Evolutionary conservation across 2,113 vertebrate genomes (phyloP), one percentile per base, ranked within the genome.

Genomic region (Machaerirhynchus nigripectus): DNA sequence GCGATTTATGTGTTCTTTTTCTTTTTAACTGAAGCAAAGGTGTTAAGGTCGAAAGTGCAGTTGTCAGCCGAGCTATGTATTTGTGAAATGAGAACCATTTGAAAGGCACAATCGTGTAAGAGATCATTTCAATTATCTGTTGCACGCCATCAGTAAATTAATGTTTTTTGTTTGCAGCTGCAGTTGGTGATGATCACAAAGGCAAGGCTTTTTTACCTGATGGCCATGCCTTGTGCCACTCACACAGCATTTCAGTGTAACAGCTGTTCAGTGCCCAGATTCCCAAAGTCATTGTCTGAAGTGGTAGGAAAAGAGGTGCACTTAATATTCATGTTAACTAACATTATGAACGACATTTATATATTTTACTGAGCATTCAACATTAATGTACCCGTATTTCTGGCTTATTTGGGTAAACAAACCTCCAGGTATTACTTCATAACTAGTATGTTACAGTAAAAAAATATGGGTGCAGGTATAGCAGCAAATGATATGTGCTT

Each of bases 1-100:
- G 3, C 0, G 2, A 35, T n/a, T 81, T 61, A 10, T n/a, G 7
- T 9, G 5, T 12, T 19, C 11, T 31, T 30, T 15, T 27, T 19
- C 13, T 69, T 89, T 76, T n/a, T 9, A 47, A 30, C 9, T 52
- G 27, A 42, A 87, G 52, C 16, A 56, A 67, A 76, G 15, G 17
- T 65, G 4, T 37, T 40, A 49, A 56, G 44, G 24, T 15, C 1
- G 3, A 27, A 60, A 70, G 21, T 49, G 8, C 4, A 18, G 22
- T 17, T 61, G 28, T 42, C 31, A 71, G 20, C 24, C 9, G 33
- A 64, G 28, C 6, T 26, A 7, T 9, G 2, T 11, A 7, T 83
- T 63, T 46, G 11, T 65, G 30, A 35, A 55, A 42, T 7, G 9
- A 52, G 23, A 50, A 52, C 15, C 10, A 9, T 78, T 69, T 47